Percentiles rank a stretch among this genome's conserved stretches.
Evolutionary conservation across 2,797 vertebrate genomes (phyloP).

Genomic region (Dryobates pubescens): DNA sequence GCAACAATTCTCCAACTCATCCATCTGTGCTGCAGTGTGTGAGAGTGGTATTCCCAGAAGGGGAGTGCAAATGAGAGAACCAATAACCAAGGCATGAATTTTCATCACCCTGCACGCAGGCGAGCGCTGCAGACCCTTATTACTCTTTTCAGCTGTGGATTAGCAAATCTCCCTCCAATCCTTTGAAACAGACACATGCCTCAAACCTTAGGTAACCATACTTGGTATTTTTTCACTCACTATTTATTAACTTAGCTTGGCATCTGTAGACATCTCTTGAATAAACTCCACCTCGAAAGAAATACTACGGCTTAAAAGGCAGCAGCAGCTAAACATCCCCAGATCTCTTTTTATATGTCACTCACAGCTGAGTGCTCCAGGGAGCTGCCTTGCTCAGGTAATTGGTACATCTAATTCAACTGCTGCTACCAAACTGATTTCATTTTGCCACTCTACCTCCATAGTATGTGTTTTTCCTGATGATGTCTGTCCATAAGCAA

Average conservation of each 20-base stretch:
- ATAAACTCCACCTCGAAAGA: not conserved
- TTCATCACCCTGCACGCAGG: not conserved
- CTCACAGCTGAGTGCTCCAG: not conserved
- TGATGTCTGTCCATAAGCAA: constrained; percentile 94
- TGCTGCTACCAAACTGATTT: not conserved
- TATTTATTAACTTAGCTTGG: not conserved
- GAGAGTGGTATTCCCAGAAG: constrained; percentile 32
- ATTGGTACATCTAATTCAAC: not conserved
- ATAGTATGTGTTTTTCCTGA: constrained; percentile 98
- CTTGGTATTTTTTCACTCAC: not conserved
- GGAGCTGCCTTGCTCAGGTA: not conserved
- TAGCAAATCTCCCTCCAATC: not conserved
- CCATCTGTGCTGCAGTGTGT: not conserved
- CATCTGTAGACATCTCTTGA: not conserved
- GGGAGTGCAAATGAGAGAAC: constrained; percentile 3
- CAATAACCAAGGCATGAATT: not conserved
- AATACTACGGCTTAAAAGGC: not conserved
- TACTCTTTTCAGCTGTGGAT: not conserved
- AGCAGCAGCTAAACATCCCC: not conserved
- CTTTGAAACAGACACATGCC: not conserved
- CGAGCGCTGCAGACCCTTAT: not conserved
- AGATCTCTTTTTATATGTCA: not conserved
- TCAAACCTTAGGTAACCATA: not conserved
- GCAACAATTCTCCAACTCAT: constrained; percentile 49
- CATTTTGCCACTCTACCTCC: constrained; percentile 83